Percentiles rank a stretch among this genome's conserved stretches.
phyloP scores from a whole-genome alignment of 2,113 vertebrate genomes.

The Ophthalmolycus amberensis region DNA sequence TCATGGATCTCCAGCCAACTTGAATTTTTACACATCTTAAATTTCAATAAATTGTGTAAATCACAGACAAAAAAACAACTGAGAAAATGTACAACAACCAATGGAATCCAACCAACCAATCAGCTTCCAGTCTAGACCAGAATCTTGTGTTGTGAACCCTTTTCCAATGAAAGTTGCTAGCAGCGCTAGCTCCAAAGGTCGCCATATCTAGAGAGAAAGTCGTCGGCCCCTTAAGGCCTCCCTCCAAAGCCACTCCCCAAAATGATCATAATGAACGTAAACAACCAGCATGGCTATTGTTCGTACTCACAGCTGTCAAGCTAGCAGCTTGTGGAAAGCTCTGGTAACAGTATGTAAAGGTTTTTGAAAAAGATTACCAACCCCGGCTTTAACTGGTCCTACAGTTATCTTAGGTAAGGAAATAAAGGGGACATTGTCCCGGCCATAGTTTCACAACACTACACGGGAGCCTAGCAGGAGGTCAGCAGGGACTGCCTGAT shows the following conservation, averaged over 20 bases:
- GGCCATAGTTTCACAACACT: not conserved
- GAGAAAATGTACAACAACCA: not conserved
- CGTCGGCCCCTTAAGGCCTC: too few species aligned
- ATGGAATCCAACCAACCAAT: not conserved
- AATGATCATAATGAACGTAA: too few species aligned
- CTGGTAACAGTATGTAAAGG: too few species aligned
- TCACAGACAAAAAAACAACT: not conserved
- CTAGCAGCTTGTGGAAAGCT: too few species aligned
- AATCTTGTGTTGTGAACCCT: not conserved
- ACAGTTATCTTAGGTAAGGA: not conserved
- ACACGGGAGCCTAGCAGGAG: not conserved
- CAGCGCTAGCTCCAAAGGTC: too few species aligned
- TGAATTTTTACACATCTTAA: not conserved
- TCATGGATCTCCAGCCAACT: not conserved
- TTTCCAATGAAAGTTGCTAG: too few species aligned
- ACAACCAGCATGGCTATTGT: too few species aligned
- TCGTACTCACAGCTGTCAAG: too few species aligned
- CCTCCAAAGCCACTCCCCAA: too few species aligned
- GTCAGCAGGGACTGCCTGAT: not conserved
- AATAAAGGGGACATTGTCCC: not conserved
- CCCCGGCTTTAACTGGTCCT: not conserved
- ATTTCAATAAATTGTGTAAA: not conserved
- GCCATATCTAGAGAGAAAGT: too few species aligned
- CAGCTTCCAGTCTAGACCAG: not conserved
- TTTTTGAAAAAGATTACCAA: not conserved